Base-by-base conservation (phyloP, 2,113 vertebrate genomes). In the Indri indri region DNA sequence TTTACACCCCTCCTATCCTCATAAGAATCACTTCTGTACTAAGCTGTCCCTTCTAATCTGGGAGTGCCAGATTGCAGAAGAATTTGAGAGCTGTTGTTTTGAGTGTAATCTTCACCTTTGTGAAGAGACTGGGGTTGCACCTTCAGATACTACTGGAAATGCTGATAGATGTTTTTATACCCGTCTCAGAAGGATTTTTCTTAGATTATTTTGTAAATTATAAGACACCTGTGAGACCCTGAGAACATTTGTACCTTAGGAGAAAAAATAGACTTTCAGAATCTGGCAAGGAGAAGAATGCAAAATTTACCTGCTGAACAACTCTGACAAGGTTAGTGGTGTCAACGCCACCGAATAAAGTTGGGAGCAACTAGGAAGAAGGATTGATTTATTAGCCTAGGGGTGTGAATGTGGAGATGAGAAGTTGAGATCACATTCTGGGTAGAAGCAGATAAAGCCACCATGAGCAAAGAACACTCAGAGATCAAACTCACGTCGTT, bases 141-240 rank as follows among this genome's bases (percentile, higher is more conserved):
- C 27, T 84, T 32, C 7, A 2, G 73, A 14, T 65, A 23, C 16
- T 11, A 5, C 1, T 37, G 13, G 52, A 89, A 93, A 95, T 63
- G 7, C 30, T 71, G 12, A n/a, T 63, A 23, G 27, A 79, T 37
- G 2, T 42, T 79, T 61, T 83, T 5, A 32, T 8, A 74, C 20
- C 34, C 84, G 45, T 32, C n/a, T 52, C 7, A 0, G 17, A 27
- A 91, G 14, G 25, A 63, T 85, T 70, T 74, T 95, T 92, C 8
- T 84, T n/a, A 59, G 88, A n/a, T 59, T 70, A 77, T 76, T 89
- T 96, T 65, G 14, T 80, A 92, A 84, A 61, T 90, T 47, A 76
- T 8, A 77, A 32, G 52, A 59, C 2, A 61, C 14, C 23, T n/a
- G 42, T 83, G 68, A 95, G 8, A 82, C 30, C 22, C 32, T n/a